Evolutionary conservation across 1,140 invertebrate genomes (phyloP), one percentile per base, ranked within the genome.

Genomic region (Drosophila hydei): DNA sequence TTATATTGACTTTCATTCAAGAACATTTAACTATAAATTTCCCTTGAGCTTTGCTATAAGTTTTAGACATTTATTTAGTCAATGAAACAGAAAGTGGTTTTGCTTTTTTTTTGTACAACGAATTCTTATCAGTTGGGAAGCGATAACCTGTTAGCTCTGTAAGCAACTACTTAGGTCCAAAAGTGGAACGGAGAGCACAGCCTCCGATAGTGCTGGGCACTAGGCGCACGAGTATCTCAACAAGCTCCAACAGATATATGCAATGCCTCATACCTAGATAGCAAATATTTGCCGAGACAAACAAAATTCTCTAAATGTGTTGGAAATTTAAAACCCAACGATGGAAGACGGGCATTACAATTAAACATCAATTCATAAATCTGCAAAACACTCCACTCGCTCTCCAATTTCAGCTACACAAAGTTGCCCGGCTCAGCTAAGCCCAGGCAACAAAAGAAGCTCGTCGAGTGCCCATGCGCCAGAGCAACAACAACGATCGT

Each of bases 71-170:
- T 12, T 23, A 18, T 60, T 54, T 33, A 59, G 40, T 68, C 52
- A 58, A 65, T 85, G 81, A 85, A 85, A 85, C 60, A 11, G 74
- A 85, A 85, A 85, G 81, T 87, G 33, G 50, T 33, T 30, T 25
- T 8, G 9, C 36, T 47, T 62, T 63, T 71, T 21, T 76, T 38
- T 73, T 65, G 73, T 85, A 72, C 74, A 80, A 75, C 52, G 64
- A 78, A 85, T 78, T 48, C 63, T 88, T 87, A 87, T 87, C 81
- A 88, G 81, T 64, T 38, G 21, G 9, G 11, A 54, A 38, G 60
- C 67, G 81, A 87, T 87, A 87, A 87, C 81, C 81, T 76, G 81
- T 62, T 56, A 71, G 62, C 77, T 85, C 55, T 67, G 62, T 56
- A 64, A 63, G 62, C 81, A 68, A 85, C 58, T 75, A 77, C 64